These are phyloP conservation scores for Melinaea menophilus DNA, from an alignment of 2,888 invertebrate genomes.

Conservation along the genomic window DNA sequence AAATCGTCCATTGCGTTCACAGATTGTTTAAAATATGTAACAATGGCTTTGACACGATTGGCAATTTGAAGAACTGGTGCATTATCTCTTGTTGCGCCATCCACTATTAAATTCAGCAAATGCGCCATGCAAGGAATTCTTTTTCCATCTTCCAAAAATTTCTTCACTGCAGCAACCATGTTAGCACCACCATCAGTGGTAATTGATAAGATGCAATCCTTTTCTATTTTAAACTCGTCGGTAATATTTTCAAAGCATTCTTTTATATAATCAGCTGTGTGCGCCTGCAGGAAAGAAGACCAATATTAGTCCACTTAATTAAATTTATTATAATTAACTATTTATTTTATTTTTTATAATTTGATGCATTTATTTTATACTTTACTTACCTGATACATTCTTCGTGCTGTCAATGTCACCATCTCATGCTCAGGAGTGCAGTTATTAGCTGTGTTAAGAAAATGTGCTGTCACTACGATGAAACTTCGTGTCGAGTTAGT, in stretches of 20 bases:
- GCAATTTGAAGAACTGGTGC: conserved; percentile 32
- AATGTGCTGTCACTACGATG: conserved; percentile 18
- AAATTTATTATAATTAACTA: conserved; percentile 15
- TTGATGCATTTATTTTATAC: conserved; percentile 25
- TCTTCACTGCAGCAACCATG: conserved; percentile 28
- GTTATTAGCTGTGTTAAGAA: conserved; percentile 13
- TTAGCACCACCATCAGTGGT: conserved; percentile 26
- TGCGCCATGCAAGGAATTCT: conserved; percentile 42
- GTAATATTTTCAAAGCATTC: conserved; percentile 27
- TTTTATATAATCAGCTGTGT: conserved; percentile 26
- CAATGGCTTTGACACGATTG: conserved; percentile 31
- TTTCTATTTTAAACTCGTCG: conserved; percentile 23
- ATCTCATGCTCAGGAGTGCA: conserved; percentile 12
- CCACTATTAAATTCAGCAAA: conserved; percentile 38
- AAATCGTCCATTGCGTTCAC: conserved; percentile 42
- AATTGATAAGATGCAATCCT: conserved; percentile 20
- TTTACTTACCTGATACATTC: conserved; percentile 29
- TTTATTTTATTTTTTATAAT: conserved; percentile 23
- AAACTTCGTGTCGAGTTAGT: conserved; percentile 20
- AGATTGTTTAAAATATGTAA: conserved; percentile 41
- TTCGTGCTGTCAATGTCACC: conserved; percentile 19
- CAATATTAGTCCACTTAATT: conserved; percentile 19
- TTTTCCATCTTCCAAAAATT: conserved; percentile 35
- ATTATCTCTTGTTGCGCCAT: conserved; percentile 36
- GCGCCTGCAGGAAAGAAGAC: conserved; percentile 25